A percentile compares a stretch with the other conserved stretches of the same genome.
Conservation (phyloP, 2,888 invertebrate species). For the Operophtera brumata region DNA sequence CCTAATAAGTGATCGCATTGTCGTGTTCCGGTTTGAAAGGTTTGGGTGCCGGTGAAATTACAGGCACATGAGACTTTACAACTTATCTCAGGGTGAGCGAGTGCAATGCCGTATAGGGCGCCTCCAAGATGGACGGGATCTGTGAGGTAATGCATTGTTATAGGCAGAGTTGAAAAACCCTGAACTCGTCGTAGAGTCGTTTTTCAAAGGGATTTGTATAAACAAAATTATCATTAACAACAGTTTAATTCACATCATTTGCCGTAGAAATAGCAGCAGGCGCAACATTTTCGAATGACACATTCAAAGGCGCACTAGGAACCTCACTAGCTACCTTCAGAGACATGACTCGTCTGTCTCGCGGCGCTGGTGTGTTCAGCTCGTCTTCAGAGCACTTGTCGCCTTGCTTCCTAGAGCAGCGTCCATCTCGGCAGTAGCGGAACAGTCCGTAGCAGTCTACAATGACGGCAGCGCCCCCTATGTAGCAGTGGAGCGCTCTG, state of each 20-base stretch:
- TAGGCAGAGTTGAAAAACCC: too few relatives aligned
- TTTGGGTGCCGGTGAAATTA: too few relatives aligned
- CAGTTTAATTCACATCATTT: background rate
- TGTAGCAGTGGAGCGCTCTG: conserved; percentile 47
- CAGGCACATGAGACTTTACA: too few relatives aligned
- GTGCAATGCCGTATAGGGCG: too few relatives aligned
- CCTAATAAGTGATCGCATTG: too few relatives aligned
- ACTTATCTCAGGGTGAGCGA: too few relatives aligned
- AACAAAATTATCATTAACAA: background rate
- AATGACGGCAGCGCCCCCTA: conserved; percentile 42
- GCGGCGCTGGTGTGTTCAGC: conserved; percentile 13
- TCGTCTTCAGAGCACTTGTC: conserved; percentile 38
- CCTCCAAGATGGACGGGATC: too few relatives aligned
- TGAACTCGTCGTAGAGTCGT: too few relatives aligned
- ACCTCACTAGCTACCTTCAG: background rate
- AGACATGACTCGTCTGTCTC: background rate
- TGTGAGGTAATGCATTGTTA: too few relatives aligned
- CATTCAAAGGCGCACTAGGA: background rate
- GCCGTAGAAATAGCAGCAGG: background rate
- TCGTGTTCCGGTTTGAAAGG: too few relatives aligned
- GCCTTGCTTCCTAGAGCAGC: conserved; percentile 42
- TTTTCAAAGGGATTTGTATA: too few relatives aligned
- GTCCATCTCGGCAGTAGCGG: conserved; percentile 46
- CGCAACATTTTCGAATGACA: background rate
- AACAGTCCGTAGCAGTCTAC: conserved; percentile 46